Evolutionary conservation across 2,888 invertebrate species (phyloP).

Genomic region (Perizoma flavofasciatum): DNA sequence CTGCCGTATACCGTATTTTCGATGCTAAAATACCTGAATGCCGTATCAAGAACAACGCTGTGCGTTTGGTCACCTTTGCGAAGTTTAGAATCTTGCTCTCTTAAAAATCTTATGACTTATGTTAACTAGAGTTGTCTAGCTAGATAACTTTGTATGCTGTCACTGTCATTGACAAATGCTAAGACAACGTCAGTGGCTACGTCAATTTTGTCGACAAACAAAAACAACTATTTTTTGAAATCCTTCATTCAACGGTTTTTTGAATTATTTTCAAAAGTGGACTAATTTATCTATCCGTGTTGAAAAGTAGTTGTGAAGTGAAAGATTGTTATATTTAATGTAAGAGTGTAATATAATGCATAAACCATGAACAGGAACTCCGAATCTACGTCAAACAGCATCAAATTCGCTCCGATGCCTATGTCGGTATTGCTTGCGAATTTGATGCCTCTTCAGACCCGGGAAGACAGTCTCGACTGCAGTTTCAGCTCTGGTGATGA

Average conservation of each 20-base stretch:
- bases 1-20: no score
- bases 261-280: neutral
- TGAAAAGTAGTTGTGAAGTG: slow-evolving; percentile 1
- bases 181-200: no score
- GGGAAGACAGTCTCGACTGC: slow-evolving; percentile 57
- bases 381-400: slow-evolving; percentile 70
- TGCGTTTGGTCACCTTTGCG: no score
- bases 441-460: slow-evolving; percentile 62
- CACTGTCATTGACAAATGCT: neutral
- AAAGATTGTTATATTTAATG: neutral
- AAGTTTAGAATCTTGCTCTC: no score
- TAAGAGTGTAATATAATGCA: slow-evolving; percentile 23
- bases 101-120: no score
- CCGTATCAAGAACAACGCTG: no score
- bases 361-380: slow-evolving; percentile 63
- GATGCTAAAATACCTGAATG: no score
- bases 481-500: slow-evolving; percentile 66
- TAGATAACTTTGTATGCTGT: no score
- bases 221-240: slow-evolving; percentile 4
- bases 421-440: slow-evolving; percentile 74
- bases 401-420: slow-evolving; percentile 76
- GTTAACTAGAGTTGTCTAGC: no score
- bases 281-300: neutral
- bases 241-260: slow-evolving; percentile 12
- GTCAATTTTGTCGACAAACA: neutral